Evolutionary conservation across 2,888 invertebrate genomes (phyloP), one percentile per base, ranked within the genome.

Genomic region (Drosophila mulleri): DNA sequence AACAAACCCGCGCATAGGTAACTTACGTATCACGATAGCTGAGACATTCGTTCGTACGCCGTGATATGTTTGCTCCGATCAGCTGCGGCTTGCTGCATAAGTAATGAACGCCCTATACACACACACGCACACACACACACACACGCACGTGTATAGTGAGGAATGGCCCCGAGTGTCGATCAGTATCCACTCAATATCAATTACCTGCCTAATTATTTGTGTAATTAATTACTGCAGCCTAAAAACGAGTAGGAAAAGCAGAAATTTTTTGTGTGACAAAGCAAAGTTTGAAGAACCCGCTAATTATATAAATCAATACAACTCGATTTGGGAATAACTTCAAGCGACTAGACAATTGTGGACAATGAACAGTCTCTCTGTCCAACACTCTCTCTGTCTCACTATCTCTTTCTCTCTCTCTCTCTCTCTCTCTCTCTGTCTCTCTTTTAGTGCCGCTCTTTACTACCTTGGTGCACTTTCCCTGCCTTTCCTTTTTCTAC

Each of bases 171-270:
- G 3, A n/a, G 20, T 52, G 18, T 29, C 9, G 50, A 50, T 50
- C 50, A 16, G 58, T 44, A 39, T 44, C 58, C 58, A 53, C 60
- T 67, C 54, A 70, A 26, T 26, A 47, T 16, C 69, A 75, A 78
- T 72, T 73, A 73, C 67, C 73, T 75, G 84, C 60, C 69, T 50
- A 50, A 50, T 48, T 29, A 69, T 60, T 83, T 83, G 65, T 61
- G 68, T 72, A 78, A 81, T 87, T 81, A 78, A 72, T 72, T 63
- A 64, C 64, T 60, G 35, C 32, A 18, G 18, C 47, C 9, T n/a
- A 9, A 9, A 47, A 48, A n/a, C 12, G 18, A 50, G 3, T 2
- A 2, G 18, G 32, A 12, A 18, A 7, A 8, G 8, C 29, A 29
- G 2, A 50, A 29, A 32, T 48, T n/a, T 9, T 18, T 29, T 20